phyloP scores from a whole-genome alignment of 1,140 invertebrate species.

The Pararge aegeria region DNA sequence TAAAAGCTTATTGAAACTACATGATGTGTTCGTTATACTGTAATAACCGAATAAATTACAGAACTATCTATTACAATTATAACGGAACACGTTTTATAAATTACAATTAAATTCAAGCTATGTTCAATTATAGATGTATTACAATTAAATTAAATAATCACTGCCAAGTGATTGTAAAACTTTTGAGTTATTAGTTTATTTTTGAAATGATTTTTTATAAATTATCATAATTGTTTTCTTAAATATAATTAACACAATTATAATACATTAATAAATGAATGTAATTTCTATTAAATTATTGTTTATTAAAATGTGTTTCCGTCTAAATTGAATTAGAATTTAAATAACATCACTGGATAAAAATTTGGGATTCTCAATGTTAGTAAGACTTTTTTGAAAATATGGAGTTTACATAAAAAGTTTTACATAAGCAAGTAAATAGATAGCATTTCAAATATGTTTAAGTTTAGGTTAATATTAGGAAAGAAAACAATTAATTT shows the following conservation, averaged over 20 bases:
- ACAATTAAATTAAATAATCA: too few relatives aligned
- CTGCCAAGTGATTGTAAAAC: too few relatives aligned
- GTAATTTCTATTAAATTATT: too few relatives aligned
- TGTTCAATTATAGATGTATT: too few relatives aligned
- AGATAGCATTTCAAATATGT: background rate
- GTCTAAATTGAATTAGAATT: background rate
- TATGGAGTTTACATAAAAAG: background rate
- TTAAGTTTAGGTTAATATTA: too few relatives aligned
- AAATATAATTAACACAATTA: too few relatives aligned
- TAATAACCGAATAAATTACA: conserved; percentile 8
- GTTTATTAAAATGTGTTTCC: background rate
- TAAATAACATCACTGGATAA: background rate
- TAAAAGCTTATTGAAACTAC: background rate
- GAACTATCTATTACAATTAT: background rate
- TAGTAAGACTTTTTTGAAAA: background rate
- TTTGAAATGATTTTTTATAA: too few relatives aligned
- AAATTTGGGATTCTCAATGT: background rate
- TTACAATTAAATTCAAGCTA: background rate
- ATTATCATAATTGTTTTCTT: too few relatives aligned
- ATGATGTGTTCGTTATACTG: background rate
- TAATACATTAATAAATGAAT: too few relatives aligned
- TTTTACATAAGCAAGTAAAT: background rate
- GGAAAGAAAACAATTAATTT: too few relatives aligned
- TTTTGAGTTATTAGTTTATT: too few relatives aligned
- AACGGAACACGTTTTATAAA: background rate